phyloP scores from a whole-genome alignment of 23 tunicate species.

The Botrylloides violaceus region DNA sequence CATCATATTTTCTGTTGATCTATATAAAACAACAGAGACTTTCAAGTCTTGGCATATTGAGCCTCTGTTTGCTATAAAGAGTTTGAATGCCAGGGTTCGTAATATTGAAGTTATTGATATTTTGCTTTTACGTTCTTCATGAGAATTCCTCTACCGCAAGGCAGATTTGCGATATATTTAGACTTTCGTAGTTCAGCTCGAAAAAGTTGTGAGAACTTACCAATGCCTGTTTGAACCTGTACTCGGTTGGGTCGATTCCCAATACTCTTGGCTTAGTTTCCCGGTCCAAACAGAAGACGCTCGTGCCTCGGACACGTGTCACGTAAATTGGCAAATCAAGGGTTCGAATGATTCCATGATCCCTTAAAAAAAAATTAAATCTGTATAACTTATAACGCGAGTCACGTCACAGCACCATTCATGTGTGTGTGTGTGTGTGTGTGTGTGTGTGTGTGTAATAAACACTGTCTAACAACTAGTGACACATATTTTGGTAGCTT shows the following conservation, averaged over 20 bases:
- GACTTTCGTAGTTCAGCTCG: too few relatives aligned
- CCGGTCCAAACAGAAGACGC: slow-evolving; percentile 95
- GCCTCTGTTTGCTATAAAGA: too few relatives aligned
- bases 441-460: too few relatives aligned
- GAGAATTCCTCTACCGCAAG: too few relatives aligned
- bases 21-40: neutral
- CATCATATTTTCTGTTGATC: slow-evolving; percentile 93
- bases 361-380: slow-evolving; percentile 61
- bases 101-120: too few relatives aligned
- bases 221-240: slow-evolving; percentile 74
- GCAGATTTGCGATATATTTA: too few relatives aligned
- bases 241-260: slow-evolving; percentile 95
- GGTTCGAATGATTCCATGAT: slow-evolving; percentile 98
- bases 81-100: too few relatives aligned
- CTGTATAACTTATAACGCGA: too few relatives aligned
- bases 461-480: too few relatives aligned
- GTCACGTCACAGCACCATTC: neutral
- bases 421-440: neutral
- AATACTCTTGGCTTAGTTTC: slow-evolving; percentile 79
- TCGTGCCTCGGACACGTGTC: slow-evolving; percentile 82
- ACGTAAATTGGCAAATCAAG: slow-evolving; percentile 93
- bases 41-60: neutral
- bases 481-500: too few relatives aligned
- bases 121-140: too few relatives aligned
- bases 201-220: too few relatives aligned